These are phyloP conservation scores for Columba guinea DNA, from an alignment of 2,797 vertebrate species.

Conservation along the genomic window DNA sequence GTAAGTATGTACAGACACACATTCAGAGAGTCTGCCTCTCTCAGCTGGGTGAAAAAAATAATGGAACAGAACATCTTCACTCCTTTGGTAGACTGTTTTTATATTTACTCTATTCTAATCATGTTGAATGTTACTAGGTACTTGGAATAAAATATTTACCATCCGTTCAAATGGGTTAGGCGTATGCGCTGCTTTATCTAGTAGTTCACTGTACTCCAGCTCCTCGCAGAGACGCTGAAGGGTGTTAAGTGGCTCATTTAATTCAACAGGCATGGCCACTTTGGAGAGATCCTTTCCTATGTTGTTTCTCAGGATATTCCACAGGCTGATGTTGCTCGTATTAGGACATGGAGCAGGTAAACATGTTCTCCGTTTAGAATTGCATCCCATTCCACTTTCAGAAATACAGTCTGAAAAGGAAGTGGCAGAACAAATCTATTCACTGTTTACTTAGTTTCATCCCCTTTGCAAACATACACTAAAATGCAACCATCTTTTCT, in stretches of 20 bases:
- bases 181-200: constrained; percentile 85
- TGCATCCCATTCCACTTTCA: constrained; percentile 31
- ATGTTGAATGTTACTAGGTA: background rate
- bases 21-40: background rate
- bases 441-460: background rate
- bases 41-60: background rate
- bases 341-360: constrained; percentile 88
- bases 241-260: constrained; percentile 95
- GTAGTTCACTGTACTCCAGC: constrained; percentile 94
- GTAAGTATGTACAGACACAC: background rate
- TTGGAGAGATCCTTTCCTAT: constrained; percentile 98
- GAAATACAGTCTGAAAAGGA: constrained; percentile 70
- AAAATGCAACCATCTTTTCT: background rate
- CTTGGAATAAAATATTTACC: constrained; percentile 76
- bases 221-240: constrained; percentile 96
- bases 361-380: constrained; percentile 76
- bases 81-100: background rate
- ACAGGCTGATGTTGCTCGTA: constrained; percentile 91
- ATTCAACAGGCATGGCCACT: constrained; percentile 95
- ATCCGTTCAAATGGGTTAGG: constrained; percentile 87
- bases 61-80: background rate
- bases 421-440: background rate
- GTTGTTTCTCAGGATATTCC: constrained; percentile 98
- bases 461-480: background rate
- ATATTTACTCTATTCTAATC: background rate